Evolutionary conservation across 2,888 invertebrate species (phyloP).

Genomic region (Poecilus cupreus): DNA sequence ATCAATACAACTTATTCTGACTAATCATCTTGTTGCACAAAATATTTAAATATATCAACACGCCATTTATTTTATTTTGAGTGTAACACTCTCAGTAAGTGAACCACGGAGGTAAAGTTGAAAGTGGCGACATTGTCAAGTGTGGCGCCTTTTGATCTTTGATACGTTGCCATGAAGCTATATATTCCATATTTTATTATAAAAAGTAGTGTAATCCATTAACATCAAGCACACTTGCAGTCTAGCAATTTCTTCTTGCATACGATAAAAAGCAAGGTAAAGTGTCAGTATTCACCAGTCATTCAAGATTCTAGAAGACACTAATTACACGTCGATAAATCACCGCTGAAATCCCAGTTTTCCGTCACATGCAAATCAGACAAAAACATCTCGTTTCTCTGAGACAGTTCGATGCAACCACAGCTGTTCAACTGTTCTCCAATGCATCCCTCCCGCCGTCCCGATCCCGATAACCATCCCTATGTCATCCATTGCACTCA

Average conservation of each 20-base stretch:
- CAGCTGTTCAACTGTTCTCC: slow-evolving; percentile 32
- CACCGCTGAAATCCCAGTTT: slow-evolving; percentile 11
- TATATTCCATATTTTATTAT: too few relatives aligned
- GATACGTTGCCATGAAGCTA: too few relatives aligned
- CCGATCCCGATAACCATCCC: slow-evolving; percentile 1
- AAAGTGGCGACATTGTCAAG: too few relatives aligned
- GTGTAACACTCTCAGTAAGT: too few relatives aligned
- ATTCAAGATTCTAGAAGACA: too few relatives aligned
- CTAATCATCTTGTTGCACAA: too few relatives aligned
- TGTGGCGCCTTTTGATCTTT: too few relatives aligned
- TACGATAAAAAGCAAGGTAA: background rate
- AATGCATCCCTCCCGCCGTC: slow-evolving; percentile 3
- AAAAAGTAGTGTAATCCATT: too few relatives aligned
- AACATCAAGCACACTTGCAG: background rate
- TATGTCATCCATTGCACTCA: background rate
- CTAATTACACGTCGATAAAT: slow-evolving; percentile 23
- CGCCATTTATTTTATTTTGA: too few relatives aligned
- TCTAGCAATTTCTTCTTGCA: background rate
- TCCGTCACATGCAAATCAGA: slow-evolving; percentile 41
- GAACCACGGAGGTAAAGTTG: too few relatives aligned
- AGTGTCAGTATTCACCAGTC: background rate
- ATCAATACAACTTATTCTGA: too few relatives aligned
- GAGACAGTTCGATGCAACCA: background rate
- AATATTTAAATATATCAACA: too few relatives aligned
- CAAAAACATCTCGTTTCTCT: slow-evolving; percentile 3